A percentile compares a stretch with the other conserved stretches of the same genome.
Evolutionary conservation across 2,113 vertebrate genomes (phyloP).

Genomic region (Lophura nycthemera): DNA sequence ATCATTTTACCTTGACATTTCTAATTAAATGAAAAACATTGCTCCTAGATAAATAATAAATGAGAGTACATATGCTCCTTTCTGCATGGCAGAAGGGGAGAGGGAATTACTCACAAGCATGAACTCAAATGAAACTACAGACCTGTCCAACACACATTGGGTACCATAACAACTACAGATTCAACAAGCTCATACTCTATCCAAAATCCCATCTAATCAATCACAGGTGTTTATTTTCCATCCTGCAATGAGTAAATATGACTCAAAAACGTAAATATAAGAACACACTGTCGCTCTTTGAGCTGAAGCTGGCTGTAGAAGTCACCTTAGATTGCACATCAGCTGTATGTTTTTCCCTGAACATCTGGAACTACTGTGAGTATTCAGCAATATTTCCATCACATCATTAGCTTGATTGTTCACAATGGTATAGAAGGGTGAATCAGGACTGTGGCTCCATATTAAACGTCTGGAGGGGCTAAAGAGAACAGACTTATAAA

Average conservation of each 20-base stretch:
- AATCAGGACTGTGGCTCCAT: background rate
- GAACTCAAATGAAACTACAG: conserved; percentile 7
- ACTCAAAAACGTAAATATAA: background rate
- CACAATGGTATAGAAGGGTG: background rate
- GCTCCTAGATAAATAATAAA: conserved; percentile 77
- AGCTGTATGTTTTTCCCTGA: background rate
- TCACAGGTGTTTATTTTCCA: background rate
- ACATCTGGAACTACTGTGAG: background rate
- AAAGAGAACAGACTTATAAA: conserved; percentile 46
- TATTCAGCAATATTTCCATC: background rate
- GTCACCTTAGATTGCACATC: background rate
- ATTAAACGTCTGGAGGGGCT: background rate
- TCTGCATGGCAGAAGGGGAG: conserved; percentile 30
- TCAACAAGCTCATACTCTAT: conserved; percentile 12
- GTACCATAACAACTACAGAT: conserved; percentile 6
- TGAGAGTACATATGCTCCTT: conserved; percentile 68
- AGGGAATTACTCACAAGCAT: conserved; percentile 27
- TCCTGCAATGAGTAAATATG: background rate
- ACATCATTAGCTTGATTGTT: background rate
- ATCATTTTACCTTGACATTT: conserved; percentile 68
- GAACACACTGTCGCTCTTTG: background rate
- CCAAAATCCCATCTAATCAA: background rate
- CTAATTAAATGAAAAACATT: conserved; percentile 77
- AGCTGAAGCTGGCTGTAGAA: background rate
- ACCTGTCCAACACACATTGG: conserved; percentile 7